Base-by-base conservation (phyloP, 2,113 vertebrate genomes). In the Shinisaurus crocodilurus region DNA sequence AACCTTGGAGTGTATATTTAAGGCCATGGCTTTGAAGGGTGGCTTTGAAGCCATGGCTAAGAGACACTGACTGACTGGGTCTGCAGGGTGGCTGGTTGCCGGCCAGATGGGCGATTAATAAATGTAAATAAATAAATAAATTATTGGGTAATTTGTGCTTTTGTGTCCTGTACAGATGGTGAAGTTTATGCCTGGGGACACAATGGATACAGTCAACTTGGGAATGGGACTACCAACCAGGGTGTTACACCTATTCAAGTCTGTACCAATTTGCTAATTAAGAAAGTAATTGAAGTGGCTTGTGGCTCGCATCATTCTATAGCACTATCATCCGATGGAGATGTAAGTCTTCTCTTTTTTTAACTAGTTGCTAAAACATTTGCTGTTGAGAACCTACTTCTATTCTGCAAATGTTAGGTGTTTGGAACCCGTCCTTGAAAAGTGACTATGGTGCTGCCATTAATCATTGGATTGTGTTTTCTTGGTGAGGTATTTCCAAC, bases 291-390 rank as follows among this genome's bases (percentile, higher is more conserved):
- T 16, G 98, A 98, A 95, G 99, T 99, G 88, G 98, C 99, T 43
- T 99, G 99, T 97, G 99, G 99, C 76, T 99, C 98, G 32, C 99
- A 99, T 94, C 99, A 99, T 96, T 99, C 99, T 25, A 97, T 99
- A 98, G 98, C 98, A 0, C 95, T 99, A 90, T 98, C 98, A 1
- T 96, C 98, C 94, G 98, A 98, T 85, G 99, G 99, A 91, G 99
- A 99, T 96, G 99, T 99, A 96, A 98, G 98, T 96, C 77, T 65
- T 87, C 25, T 10, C 77, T 29, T 45, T 76, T 76, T 86, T 37
- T n/a, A n/a, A 74, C 27, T 60, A 43, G 37, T 40, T 70, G 5
- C 15, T 79, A 54, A 50, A 37, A 16, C 29, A 29, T 34, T 70
- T 85, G 83, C n/a, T 69, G 34, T 67, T 90, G 10, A 89, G 18